These are phyloP conservation scores for Triplophysa tibetana DNA, from an alignment of 2,113 vertebrate genomes.

Conservation along the genomic window DNA sequence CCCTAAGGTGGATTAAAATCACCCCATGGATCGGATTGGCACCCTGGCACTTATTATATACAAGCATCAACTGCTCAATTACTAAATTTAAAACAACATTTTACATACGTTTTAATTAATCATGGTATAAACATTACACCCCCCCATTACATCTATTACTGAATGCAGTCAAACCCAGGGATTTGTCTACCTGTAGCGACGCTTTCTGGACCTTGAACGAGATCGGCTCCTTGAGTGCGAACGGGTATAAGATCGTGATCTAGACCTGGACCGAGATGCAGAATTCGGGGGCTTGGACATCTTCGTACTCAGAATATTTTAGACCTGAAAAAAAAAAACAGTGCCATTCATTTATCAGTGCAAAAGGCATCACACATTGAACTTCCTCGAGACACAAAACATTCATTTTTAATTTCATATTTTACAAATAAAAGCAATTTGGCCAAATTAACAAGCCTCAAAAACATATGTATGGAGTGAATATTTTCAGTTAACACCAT, in stretches of 20 bases:
- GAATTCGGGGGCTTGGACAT: slow-evolving; percentile 96
- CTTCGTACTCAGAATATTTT: slow-evolving; percentile 57
- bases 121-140: no score
- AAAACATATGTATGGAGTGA: no score
- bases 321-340: slow-evolving; percentile 52
- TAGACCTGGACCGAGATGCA: slow-evolving; percentile 85
- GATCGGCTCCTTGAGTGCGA: slow-evolving; percentile 91
- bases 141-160: background rate
- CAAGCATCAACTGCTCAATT: no score
- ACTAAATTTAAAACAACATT: no score
- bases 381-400: no score
- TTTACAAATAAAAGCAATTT: no score
- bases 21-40: background rate
- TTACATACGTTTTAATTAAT: no score
- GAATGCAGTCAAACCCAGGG: background rate
- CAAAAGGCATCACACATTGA: background rate
- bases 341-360: background rate
- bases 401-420: no score
- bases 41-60: no score
- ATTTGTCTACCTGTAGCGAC: slow-evolving; percentile 85
- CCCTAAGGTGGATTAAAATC: background rate
- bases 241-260: slow-evolving; percentile 91
- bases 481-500: no score
- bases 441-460: no score
- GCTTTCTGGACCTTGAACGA: slow-evolving; percentile 90